Evolutionary conservation across 2,888 invertebrate genomes (phyloP).

Genomic region (Pogonocherus hispidulus): DNA sequence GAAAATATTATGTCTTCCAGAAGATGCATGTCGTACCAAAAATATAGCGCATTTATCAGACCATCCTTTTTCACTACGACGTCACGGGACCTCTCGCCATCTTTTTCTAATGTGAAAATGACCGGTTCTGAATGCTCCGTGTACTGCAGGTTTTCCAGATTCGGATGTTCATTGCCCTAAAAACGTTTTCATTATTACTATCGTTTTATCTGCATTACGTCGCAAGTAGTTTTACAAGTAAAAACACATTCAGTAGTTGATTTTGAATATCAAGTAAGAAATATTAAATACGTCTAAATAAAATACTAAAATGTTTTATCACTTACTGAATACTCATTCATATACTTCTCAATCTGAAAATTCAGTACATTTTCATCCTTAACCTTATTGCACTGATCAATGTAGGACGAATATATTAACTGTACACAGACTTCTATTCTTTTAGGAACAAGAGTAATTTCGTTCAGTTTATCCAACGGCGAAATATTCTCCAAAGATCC

Average conservation of each 20-base stretch:
- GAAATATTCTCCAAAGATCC: constrained; percentile 71
- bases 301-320: too few species aligned
- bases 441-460: constrained; percentile 67
- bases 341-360: constrained; percentile 71
- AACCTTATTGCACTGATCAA: constrained; percentile 73
- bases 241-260: too few species aligned
- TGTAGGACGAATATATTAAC: constrained; percentile 74
- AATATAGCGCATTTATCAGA: constrained; percentile 70
- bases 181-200: constrained; percentile 39
- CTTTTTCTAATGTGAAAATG: constrained; percentile 49
- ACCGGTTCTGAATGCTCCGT: constrained; percentile 65
- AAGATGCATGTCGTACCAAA: constrained; percentile 72
- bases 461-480: constrained; percentile 12
- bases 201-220: too few species aligned
- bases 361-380: constrained; percentile 72
- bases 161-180: constrained; percentile 71
- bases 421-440: constrained; percentile 71
- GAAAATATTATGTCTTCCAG: constrained; percentile 66
- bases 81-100: constrained; percentile 44
- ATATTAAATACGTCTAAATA: too few species aligned
- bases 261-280: too few species aligned
- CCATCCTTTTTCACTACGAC: constrained; percentile 65
- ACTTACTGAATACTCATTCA: constrained; percentile 75
- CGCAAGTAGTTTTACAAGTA: too few species aligned
- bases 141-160: constrained; percentile 69